Evolutionary conservation across 2,888 invertebrate genomes (phyloP).

Genomic region (Ganaspis brasiliensis): DNA sequence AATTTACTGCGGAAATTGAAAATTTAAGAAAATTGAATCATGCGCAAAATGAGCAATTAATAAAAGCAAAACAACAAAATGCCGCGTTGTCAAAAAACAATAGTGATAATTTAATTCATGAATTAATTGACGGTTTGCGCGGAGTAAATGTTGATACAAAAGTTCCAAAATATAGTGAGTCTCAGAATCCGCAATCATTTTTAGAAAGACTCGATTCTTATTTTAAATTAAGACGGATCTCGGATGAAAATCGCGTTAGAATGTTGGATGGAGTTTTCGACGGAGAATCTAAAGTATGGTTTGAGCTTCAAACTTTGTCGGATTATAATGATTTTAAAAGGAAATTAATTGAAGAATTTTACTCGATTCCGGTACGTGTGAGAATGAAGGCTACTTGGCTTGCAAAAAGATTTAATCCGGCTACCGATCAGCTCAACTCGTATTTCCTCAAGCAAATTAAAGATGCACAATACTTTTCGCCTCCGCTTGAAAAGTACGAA

Average conservation of each 20-base stretch:
- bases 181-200: constrained; percentile 26
- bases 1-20: too few species aligned
- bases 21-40: not conserved
- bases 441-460: not conserved
- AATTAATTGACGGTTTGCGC: constrained; percentile 8
- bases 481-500: not conserved
- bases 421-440: not conserved
- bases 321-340: constrained; percentile 40
- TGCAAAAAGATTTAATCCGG: constrained; percentile 29
- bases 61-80: not conserved
- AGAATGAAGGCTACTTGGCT: constrained; percentile 48
- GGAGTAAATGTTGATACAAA: not conserved
- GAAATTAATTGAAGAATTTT: constrained; percentile 51
- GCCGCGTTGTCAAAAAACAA: not conserved
- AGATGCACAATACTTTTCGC: not conserved
- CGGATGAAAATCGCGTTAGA: constrained; percentile 3
- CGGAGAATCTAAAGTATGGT: constrained; percentile 48
- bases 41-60: not conserved
- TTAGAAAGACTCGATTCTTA: constrained; percentile 12
- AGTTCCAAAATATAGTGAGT: not conserved
- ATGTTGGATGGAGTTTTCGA: constrained; percentile 36
- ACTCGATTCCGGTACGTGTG: constrained; percentile 47
- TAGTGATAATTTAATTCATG: not conserved
- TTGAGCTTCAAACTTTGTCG: constrained; percentile 28
- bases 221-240: constrained; percentile 6